Evolutionary conservation across 2,113 vertebrate genomes (phyloP).

Genomic region (Syrmaticus mikado): DNA sequence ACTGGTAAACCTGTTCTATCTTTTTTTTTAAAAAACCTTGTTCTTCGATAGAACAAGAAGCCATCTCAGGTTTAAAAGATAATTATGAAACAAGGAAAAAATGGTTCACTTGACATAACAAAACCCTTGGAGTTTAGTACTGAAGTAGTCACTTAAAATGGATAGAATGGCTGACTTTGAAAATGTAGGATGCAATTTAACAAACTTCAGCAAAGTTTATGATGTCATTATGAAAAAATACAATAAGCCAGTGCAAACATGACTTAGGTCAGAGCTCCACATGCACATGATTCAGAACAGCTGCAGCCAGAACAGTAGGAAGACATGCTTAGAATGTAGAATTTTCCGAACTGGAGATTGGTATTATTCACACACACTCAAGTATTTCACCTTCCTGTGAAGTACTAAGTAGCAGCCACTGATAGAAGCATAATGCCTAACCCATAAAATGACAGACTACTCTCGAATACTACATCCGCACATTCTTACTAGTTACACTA

Average conservation of each 20-base stretch:
- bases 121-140: neutral
- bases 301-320: neutral
- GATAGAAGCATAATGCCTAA: neutral
- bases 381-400: neutral
- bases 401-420: neutral
- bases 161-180: neutral
- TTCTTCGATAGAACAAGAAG: neutral
- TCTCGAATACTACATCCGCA: neutral
- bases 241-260: neutral
- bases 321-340: neutral
- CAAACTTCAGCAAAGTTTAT: neutral
- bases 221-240: neutral
- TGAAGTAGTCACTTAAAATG: neutral
- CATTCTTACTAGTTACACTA: neutral
- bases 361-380: neutral
- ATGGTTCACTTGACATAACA: neutral
- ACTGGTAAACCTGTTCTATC: neutral
- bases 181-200: neutral
- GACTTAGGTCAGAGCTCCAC: neutral
- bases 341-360: neutral
- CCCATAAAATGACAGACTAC: neutral
- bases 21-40: neutral
- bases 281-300: neutral
- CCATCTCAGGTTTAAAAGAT: neutral
- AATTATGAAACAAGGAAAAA: neutral